These are phyloP conservation scores for Hydrolagus affinis DNA, from an alignment of 2,113 vertebrate species.

Conservation along the genomic window DNA sequence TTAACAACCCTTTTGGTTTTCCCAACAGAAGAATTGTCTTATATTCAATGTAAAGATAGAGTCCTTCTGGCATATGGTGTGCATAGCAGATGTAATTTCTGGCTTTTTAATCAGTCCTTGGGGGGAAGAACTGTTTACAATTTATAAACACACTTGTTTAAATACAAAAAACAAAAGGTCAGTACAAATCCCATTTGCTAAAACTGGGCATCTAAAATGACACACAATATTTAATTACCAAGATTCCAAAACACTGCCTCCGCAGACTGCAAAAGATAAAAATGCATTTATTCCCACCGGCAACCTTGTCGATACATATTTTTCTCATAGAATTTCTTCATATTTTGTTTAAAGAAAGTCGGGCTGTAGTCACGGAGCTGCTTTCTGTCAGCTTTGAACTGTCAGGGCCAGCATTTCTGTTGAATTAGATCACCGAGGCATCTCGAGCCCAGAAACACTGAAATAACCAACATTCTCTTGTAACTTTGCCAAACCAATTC, in stretches of 20 bases:
- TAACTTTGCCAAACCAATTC: neutral
- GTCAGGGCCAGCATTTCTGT: constrained; percentile 18
- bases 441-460: neutral
- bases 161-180: constrained; percentile 49
- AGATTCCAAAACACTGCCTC: constrained; percentile 34
- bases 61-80: constrained; percentile 54
- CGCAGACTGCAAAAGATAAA: constrained; percentile 42
- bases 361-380: constrained; percentile 17
- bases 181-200: constrained; percentile 60
- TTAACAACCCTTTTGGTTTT: neutral
- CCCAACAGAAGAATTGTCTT: constrained; percentile 25
- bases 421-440: neutral
- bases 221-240: constrained; percentile 62
- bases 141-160: constrained; percentile 58
- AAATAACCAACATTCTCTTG: neutral
- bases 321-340: constrained; percentile 23
- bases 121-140: constrained; percentile 69
- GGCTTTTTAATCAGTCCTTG: constrained; percentile 69
- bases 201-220: constrained; percentile 64
- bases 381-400: constrained; percentile 27
- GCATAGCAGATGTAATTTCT: constrained; percentile 70
- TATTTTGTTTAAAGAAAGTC: constrained; percentile 21
- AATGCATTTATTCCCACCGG: constrained; percentile 39
- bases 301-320: constrained; percentile 4
- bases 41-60: constrained; percentile 17